phyloP scores from a whole-genome alignment of 2,113 vertebrate species.

The Porphyrio hochstetteri region DNA sequence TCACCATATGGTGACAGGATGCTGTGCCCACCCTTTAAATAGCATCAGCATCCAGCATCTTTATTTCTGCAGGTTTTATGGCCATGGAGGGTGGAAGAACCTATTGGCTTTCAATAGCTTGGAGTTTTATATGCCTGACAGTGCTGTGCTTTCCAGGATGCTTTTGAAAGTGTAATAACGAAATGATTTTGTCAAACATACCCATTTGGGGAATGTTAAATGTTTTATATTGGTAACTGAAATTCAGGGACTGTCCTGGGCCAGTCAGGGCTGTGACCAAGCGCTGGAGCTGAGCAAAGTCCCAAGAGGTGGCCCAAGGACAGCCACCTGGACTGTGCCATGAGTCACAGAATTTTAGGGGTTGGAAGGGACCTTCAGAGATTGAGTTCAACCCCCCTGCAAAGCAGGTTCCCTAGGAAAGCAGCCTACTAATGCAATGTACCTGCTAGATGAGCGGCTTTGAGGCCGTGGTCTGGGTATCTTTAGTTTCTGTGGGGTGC shows the following conservation, averaged over 20 bases:
- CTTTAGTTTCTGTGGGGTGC: background rate
- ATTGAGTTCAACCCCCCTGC: too few species aligned
- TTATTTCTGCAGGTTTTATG: background rate
- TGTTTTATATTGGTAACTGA: background rate
- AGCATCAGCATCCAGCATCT: background rate
- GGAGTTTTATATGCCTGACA: background rate
- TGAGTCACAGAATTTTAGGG: background rate
- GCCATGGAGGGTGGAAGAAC: background rate
- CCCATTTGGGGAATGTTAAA: background rate
- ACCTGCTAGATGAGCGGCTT: background rate
- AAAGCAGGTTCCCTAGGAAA: too few species aligned
- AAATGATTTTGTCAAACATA: background rate
- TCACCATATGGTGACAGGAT: background rate
- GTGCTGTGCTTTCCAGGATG: background rate
- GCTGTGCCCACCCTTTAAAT: background rate
- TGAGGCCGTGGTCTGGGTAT: rapidly evolving
- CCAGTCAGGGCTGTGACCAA: background rate
- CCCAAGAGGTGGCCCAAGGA: background rate
- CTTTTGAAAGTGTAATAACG: background rate
- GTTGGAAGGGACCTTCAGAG: too few species aligned
- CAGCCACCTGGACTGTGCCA: rapidly evolving
- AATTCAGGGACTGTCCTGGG: background rate
- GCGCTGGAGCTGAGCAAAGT: background rate
- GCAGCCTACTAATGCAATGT: too few species aligned
- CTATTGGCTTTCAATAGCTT: background rate